Evolutionary conservation across 2,113 vertebrate genomes (phyloP), one percentile per base, ranked within the genome.

Genomic region (Cryptotis parvus): DNA sequence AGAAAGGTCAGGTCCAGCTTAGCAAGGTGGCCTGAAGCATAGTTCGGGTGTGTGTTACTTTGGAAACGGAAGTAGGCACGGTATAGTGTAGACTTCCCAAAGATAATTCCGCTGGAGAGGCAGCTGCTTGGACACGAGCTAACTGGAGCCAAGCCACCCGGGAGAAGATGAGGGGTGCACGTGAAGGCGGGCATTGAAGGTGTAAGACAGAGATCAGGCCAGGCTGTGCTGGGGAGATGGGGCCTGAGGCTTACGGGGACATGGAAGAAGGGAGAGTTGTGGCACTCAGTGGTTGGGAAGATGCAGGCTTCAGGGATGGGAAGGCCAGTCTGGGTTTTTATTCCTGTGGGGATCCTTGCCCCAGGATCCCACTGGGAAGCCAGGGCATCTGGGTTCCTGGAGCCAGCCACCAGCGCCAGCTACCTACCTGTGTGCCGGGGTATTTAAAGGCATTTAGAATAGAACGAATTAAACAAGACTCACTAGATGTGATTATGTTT

Each of bases 401-500:
- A 58, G 18, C 55, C 18, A 14, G 31, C 29, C 18, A 4, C 31
- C 24, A 39, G 58, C 39, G 7, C 61, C 39, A 85, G 77, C 68
- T 26, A 68, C 6, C 29, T 74, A 18, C n/a, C n/a, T 2, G 1
- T 7, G 6, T 33, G 22, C 41, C 20, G 1, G 26, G 69, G 37
- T 52, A 52, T 74, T 91, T 82, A 82, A 74, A 81, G 77, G 45
- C 78, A 81, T 41, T 91, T 68, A 41, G 18, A 78, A 79, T 6
- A 82, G 58, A 74, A 82, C 63, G 65, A 52, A 76, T 84, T 66
- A 79, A 87, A 92, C 9, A 69, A 43, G 79, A 33, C 66, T 91
- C 74, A 29, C 3, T 27, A 61, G 61, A 43, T 29, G 66, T 16
- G 76, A 41, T 76, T 35, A 9, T 41, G 16, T 3, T 14, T 78